These are phyloP conservation scores for Eurosta solidaginis DNA, from an alignment of 1,140 invertebrate genomes.

Conservation along the genomic window DNA sequence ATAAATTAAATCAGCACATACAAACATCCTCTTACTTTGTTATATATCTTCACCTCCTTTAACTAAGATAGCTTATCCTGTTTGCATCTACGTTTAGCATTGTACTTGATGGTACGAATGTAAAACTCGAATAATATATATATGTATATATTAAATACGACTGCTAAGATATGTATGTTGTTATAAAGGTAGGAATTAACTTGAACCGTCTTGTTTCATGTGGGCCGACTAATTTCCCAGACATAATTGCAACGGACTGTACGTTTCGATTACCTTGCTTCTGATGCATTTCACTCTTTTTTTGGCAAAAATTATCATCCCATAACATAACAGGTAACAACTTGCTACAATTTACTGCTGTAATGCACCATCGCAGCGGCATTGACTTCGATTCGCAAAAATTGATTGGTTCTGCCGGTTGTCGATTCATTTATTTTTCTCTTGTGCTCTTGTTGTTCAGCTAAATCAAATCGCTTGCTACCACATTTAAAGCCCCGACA, in stretches of 20 bases:
- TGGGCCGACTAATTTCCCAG: neutral
- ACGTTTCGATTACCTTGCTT: neutral
- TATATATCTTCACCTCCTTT: neutral
- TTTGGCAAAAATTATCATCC: slow-evolving; percentile 20
- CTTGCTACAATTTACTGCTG: neutral
- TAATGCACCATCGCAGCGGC: neutral
- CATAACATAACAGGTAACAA: neutral
- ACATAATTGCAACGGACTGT: neutral
- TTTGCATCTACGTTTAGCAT: neutral
- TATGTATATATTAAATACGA: neutral
- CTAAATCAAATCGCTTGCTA: neutral
- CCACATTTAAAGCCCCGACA: neutral
- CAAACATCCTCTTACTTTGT: neutral
- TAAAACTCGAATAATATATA: neutral
- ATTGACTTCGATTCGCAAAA: slow-evolving; percentile 22
- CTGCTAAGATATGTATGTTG: neutral
- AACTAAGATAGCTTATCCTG: neutral
- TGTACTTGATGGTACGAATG: neutral
- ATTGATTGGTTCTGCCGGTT: neutral
- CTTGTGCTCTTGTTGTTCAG: neutral
- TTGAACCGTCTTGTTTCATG: neutral
- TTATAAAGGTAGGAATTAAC: neutral
- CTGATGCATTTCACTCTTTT: neutral
- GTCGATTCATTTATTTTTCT: neutral
- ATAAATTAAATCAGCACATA: neutral